Percentiles rank a stretch among this genome's conserved stretches.
These are phyloP conservation scores for Cataglyphis hispanica DNA, from an alignment of 1,140 invertebrate genomes.

Conservation along the genomic window DNA sequence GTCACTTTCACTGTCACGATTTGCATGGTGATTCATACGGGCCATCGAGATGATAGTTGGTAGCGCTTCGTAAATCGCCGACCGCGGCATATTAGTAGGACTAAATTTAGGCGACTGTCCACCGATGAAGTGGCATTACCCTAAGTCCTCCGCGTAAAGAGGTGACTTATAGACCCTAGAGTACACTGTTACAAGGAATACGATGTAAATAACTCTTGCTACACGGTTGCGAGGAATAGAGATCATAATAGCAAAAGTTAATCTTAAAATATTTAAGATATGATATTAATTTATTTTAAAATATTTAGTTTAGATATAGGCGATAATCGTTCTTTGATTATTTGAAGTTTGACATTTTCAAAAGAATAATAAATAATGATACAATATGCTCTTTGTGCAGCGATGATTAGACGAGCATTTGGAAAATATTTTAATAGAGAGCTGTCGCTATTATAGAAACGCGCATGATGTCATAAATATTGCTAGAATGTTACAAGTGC, in stretches of 20 bases:
- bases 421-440: slow-evolving; percentile 26
- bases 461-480: slow-evolving; percentile 40
- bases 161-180: slow-evolving; percentile 33
- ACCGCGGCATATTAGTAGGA: slow-evolving; percentile 33
- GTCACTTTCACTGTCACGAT: neutral
- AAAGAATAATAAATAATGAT: slow-evolving; percentile 40
- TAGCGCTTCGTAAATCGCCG: slow-evolving; percentile 54
- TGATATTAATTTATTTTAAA: neutral
- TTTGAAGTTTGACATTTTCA: slow-evolving; percentile 26
- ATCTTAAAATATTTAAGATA: neutral
- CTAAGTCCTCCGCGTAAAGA: slow-evolving; percentile 26
- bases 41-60: slow-evolving; percentile 31
- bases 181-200: neutral
- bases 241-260: slow-evolving; percentile 18
- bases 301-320: slow-evolving; percentile 4
- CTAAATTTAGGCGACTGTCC: slow-evolving; percentile 70
- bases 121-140: slow-evolving; percentile 53
- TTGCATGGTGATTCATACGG: slow-evolving; percentile 42
- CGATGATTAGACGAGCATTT: slow-evolving; percentile 20
- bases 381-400: slow-evolving; percentile 34
- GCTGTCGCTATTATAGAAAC: slow-evolving; percentile 46
- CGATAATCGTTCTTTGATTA: neutral
- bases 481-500: slow-evolving; percentile 41
- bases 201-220: slow-evolving; percentile 46
- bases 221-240: neutral